Evolutionary conservation across 1,140 invertebrate genomes (phyloP).

Genomic region (Vanessa atalanta): DNA sequence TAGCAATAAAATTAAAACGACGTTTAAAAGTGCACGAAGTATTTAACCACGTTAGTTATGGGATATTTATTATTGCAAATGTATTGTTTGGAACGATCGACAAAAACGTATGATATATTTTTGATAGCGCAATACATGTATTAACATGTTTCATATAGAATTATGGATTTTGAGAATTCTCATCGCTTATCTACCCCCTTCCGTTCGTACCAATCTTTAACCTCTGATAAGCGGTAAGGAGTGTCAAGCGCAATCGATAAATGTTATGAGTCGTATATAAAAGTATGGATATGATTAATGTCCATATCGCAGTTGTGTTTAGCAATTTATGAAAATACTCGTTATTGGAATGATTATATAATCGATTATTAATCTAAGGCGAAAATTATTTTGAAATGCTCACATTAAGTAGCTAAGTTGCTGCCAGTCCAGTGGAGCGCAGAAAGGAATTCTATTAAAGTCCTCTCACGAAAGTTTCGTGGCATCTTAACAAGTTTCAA

Average conservation of each 20-base stretch:
- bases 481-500: conserved; percentile 65
- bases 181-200: conserved; percentile 33
- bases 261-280: conserved; percentile 11
- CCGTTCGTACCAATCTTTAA: conserved; percentile 33
- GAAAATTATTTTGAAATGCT: conserved; percentile 42
- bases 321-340: not conserved
- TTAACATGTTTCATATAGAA: not conserved
- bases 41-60: not conserved
- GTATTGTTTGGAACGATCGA: not conserved
- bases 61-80: conserved; percentile 4
- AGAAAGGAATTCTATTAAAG: conserved; percentile 67
- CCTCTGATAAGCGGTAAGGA: conserved; percentile 40
- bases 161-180: conserved; percentile 3
- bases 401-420: conserved; percentile 47
- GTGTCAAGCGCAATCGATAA: conserved; percentile 40
- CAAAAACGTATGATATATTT: not conserved
- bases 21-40: not conserved
- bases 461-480: conserved; percentile 55
- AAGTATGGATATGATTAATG: too few species aligned
- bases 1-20: not conserved
- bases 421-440: conserved; percentile 46
- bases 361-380: conserved; percentile 17
- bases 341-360: not conserved
- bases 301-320: not conserved
- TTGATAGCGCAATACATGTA: not conserved